Evolutionary conservation across 2,797 vertebrate species (phyloP).

Genomic region (Pristis pectinata): DNA sequence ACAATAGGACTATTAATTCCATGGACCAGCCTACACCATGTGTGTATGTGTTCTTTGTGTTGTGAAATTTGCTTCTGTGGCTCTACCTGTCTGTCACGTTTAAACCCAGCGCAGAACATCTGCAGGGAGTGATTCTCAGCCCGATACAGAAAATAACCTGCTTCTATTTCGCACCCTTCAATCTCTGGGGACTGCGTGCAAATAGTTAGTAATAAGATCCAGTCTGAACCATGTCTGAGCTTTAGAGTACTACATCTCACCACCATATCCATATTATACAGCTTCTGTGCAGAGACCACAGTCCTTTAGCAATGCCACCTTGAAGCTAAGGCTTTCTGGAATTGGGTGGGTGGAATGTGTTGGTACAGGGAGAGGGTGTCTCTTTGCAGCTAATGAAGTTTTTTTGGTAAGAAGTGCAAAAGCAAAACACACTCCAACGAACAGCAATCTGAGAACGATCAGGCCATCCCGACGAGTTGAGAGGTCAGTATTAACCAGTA

Average conservation of each 20-base stretch:
- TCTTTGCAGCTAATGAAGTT: background rate
- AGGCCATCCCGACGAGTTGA: background rate
- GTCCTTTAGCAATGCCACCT: background rate
- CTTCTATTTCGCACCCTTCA: background rate
- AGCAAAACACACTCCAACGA: background rate
- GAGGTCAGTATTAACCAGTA: background rate
- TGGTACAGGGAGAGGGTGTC: background rate
- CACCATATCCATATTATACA: too few species aligned
- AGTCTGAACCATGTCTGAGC: too few species aligned
- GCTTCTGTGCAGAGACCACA: background rate
- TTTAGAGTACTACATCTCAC: too few species aligned
- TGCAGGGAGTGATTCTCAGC: too few species aligned
- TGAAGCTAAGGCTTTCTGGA: background rate
- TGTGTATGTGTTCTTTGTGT: background rate
- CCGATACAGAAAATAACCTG: background rate
- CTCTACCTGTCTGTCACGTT: background rate
- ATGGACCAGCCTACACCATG: background rate
- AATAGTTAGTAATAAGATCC: too few species aligned
- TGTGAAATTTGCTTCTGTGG: background rate
- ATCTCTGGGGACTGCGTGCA: too few species aligned
- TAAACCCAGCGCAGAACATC: background rate
- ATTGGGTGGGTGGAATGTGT: background rate
- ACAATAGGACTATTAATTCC: background rate
- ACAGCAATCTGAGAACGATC: background rate
- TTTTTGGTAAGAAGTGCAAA: background rate